A percentile compares a stretch with the other conserved stretches of the same genome.
Evolutionary conservation across 2,888 invertebrate species (phyloP).

Genomic region (Drosophila parthenogenetica): DNA sequence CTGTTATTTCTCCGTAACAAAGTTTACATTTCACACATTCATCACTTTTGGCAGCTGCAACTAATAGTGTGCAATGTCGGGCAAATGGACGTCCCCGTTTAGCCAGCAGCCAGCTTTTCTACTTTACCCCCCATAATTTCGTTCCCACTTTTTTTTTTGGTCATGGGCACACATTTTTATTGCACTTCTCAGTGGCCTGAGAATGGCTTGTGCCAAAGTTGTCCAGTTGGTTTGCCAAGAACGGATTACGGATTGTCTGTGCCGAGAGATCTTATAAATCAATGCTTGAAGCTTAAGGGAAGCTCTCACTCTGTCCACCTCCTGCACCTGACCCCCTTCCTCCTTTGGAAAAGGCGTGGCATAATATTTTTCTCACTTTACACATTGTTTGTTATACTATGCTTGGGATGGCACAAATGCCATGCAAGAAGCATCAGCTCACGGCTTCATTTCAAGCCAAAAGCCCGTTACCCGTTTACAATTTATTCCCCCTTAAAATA

Average conservation of each 20-base stretch:
- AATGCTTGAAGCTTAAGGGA: constrained; percentile 75
- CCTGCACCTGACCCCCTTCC: not conserved
- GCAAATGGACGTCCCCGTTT: constrained; percentile 72
- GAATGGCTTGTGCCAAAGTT: constrained; percentile 64
- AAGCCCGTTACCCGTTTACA: constrained; percentile 35
- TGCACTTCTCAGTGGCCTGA: constrained; percentile 55
- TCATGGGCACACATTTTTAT: constrained; percentile 68
- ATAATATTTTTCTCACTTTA: constrained; percentile 56
- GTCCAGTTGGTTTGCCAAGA: constrained; percentile 71
- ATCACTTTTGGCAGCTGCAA: constrained; percentile 81
- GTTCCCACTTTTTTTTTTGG: constrained; percentile 33
- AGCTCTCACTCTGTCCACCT: not conserved
- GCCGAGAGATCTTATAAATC: constrained; percentile 68
- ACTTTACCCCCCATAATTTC: not conserved
- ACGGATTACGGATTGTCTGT: constrained; percentile 73
- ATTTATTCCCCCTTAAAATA: constrained; percentile 3
- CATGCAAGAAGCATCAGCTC: constrained; percentile 47
- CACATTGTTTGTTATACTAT: constrained; percentile 71
- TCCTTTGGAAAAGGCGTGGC: constrained; percentile 20
- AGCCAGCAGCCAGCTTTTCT: constrained; percentile 36
- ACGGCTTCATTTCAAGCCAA: constrained; percentile 54
- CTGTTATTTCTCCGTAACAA: constrained; percentile 79
- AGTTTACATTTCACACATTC: constrained; percentile 82
- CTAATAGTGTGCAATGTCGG: constrained; percentile 78
- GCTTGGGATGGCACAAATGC: constrained; percentile 67